Evolutionary conservation across 2,888 invertebrate genomes (phyloP), one percentile per base, ranked within the genome.

Genomic region (Calameuta pallipes): DNA sequence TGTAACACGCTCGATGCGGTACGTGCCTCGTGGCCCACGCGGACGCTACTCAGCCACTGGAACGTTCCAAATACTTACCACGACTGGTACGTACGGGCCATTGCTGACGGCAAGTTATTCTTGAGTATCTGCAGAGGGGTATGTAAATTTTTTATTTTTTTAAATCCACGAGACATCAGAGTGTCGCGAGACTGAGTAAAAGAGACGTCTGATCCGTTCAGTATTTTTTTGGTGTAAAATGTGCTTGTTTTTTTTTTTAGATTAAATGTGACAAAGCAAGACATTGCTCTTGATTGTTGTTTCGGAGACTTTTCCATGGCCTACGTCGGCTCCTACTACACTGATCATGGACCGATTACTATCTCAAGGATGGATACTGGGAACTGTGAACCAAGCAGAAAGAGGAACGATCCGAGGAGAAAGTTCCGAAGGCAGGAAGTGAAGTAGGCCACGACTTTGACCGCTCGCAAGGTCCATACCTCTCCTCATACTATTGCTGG

Each of bases 361-460:
- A 56, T 56, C 56, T 56, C 56, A 56, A 56, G 56, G 56, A 56
- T 56, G 56, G 56, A 23, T 56, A 56, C 56, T 56, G 56, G 56
- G 56, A 56, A 23, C 23, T 56, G 56, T 56, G 56, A 56, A 56
- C 71, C 33, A 31, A 71, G 34, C 71, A 71, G 71, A 71, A 71
- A 31, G 56, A 56, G 56, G 71, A 71, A 71, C 71, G 71, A 71
- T 71, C 82, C 85, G 88, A 89, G 90, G 91, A 90, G 91, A 91
- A 91, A 91, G 91, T 91, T 83, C 86, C 80, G 84, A 85, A 85
- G 88, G 87, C 88, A 89, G 89, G 87, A 89, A 89, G 88, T 89
- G 87, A 91, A 91, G 91, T 91, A 90, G 91, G 90, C 87, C 90
- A 91, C 90, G 91, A 91, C 91, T 91, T 91, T 91, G 91, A 90